Conservation (phyloP, 2,113 vertebrate genomes). For the Tychaedon coryphoeus region DNA sequence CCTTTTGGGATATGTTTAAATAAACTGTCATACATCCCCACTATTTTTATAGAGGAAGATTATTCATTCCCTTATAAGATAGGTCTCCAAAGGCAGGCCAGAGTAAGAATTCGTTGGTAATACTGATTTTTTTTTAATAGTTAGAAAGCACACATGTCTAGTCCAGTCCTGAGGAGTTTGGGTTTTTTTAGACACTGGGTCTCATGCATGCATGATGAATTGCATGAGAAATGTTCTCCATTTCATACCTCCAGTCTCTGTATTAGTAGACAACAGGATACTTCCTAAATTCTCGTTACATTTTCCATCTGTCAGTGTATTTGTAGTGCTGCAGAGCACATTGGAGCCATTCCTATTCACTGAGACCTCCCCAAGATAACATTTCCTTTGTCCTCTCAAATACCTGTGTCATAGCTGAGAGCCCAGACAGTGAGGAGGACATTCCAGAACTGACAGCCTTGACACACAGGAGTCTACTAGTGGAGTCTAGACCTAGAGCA, state of each 20-base stretch:
- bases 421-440: rapidly evolving
- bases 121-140: background rate
- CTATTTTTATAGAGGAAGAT: background rate
- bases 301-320: background rate
- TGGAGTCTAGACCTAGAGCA: background rate
- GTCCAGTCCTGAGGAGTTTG: background rate
- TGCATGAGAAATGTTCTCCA: rapidly evolving
- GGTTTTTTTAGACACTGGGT: background rate
- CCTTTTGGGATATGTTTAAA: background rate
- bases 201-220: background rate
- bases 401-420: background rate
- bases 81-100: background rate
- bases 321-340: background rate
- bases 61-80: background rate
- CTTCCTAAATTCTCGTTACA: background rate
- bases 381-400: background rate
- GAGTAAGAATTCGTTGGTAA: background rate
- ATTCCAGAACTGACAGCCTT: rapidly evolving
- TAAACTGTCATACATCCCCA: background rate
- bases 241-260: background rate
- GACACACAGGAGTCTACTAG: background rate
- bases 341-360: rapidly evolving
- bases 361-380: rapidly evolving
- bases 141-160: background rate
- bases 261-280: background rate